phyloP scores from a whole-genome alignment of 2,888 invertebrate genomes.

The Arctia plantaginis region DNA sequence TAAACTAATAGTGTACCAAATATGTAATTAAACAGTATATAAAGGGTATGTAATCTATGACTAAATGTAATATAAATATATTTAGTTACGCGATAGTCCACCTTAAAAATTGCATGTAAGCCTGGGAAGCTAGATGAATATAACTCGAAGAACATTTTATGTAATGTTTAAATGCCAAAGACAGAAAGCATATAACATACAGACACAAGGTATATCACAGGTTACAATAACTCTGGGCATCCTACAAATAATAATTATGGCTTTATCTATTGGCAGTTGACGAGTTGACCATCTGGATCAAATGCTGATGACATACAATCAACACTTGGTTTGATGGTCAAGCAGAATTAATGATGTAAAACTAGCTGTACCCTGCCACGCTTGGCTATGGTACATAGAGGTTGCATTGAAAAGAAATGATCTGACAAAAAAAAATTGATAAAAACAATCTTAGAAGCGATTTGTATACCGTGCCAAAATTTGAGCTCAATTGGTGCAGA shows the following conservation, averaged over 20 bases:
- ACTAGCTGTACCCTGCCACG: too few species aligned
- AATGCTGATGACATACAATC: neutral
- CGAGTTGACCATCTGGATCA: too few species aligned
- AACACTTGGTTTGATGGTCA: neutral
- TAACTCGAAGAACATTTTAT: neutral
- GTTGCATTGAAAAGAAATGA: too few species aligned
- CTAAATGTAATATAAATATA: neutral
- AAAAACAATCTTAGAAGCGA: too few species aligned
- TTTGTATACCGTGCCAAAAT: too few species aligned
- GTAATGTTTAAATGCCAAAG: slow-evolving; percentile 16
- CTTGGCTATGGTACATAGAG: too few species aligned
- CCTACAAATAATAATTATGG: neutral
- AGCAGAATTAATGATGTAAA: neutral
- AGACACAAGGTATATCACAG: neutral
- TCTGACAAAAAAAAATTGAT: too few species aligned
- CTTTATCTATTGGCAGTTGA: too few species aligned
- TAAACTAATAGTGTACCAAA: neutral
- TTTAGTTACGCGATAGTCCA: neutral
- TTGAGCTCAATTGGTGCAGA: too few species aligned
- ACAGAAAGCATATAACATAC: neutral
- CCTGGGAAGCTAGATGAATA: neutral
- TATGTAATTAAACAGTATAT: slow-evolving; percentile 2
- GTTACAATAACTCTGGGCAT: too few species aligned
- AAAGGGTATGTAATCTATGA: neutral
- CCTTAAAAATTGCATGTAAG: neutral